Percentiles rank a stretch among this genome's conserved stretches.
Conservation (phyloP, 2,888 invertebrate genomes). For the Cephalotes varians region DNA sequence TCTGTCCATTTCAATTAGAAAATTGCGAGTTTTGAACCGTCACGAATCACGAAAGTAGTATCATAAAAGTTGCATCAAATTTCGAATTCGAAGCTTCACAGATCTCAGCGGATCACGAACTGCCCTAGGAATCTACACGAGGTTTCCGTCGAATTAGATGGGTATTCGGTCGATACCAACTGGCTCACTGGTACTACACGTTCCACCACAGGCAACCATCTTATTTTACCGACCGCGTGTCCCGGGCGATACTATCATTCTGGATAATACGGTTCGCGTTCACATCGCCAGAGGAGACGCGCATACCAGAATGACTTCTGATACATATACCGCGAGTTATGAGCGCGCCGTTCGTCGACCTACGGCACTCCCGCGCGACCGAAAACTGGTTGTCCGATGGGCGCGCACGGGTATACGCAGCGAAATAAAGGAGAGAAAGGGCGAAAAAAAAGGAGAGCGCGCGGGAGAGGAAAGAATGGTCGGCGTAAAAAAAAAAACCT, state of each 20-base stretch:
- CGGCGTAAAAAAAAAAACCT: constrained; percentile 69
- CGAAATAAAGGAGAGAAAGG: constrained; percentile 74
- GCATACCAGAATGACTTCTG: constrained; percentile 67
- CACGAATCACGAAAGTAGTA: no score
- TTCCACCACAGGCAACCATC: background rate
- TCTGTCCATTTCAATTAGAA: no score
- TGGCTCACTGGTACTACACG: constrained; percentile 4
- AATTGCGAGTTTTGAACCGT: no score
- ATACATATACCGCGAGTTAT: constrained; percentile 80
- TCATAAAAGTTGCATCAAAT: background rate
- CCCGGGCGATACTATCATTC: background rate
- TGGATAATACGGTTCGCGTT: constrained; percentile 53
- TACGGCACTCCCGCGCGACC: constrained; percentile 73
- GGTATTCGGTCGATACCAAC: background rate
- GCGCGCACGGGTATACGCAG: constrained; percentile 64
- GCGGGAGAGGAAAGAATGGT: constrained; percentile 71
- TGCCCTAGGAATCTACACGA: background rate
- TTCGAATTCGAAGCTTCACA: background rate
- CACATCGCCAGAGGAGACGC: constrained; percentile 33
- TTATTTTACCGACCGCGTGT: constrained; percentile 39
- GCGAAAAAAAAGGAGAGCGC: constrained; percentile 62
- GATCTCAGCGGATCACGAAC: background rate
- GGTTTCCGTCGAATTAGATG: background rate
- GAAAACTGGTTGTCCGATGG: constrained; percentile 79
- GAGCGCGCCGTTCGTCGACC: constrained; percentile 82